Evolutionary conservation across 2,113 vertebrate genomes (phyloP).

Genomic region (Oryctolagus cuniculus): mOryCun1.1 NC_091442.1:105569501-105570000

Average conservation of each 20-base stretch:
- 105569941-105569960: background rate
- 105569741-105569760: background rate
- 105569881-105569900: background rate
- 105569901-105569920: background rate
- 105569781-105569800: background rate
- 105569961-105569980: background rate
- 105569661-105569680: background rate
- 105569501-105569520: too few relatives aligned
- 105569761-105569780: background rate
- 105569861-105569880: background rate
- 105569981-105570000: background rate
- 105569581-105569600: background rate
- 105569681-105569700: background rate
- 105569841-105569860: background rate
- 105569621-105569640: background rate
- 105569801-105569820: background rate
- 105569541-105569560: background rate
- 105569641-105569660: background rate
- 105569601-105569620: background rate
- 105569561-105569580: background rate
- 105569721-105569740: background rate
- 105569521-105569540: too few relatives aligned
- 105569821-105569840: background rate
- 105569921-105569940: background rate
- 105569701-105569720: background rate